Evolutionary conservation across 1,140 invertebrate species (phyloP), one percentile per base, ranked within the genome.

Genomic region (Caenorhabditis elegans): DNA sequence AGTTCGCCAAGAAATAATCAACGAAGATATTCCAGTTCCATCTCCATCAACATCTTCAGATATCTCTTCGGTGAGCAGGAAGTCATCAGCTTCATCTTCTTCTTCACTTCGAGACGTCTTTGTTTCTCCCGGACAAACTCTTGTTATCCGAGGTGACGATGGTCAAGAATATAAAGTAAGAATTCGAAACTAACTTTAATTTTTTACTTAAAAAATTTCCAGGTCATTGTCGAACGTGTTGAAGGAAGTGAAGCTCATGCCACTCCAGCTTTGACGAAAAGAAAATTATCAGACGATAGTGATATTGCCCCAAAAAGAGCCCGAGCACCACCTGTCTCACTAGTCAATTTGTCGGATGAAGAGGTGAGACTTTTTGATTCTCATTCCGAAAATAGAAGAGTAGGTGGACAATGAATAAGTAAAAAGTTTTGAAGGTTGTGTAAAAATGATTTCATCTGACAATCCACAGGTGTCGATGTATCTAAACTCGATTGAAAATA

Each of bases 311-410:
- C 65, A 11, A 81, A 81, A 48, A 17, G 28, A 46, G 24, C 65
- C 1, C 80, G 80, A 15, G 65, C 80, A 17, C 28, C 75, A 8
- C 53, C 53, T 39, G 80, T 81, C n/a, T 81, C 65, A 5, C 70
- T 81, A 17, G 80, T 77, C n/a, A 81, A 70, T 28, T 70, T 81
- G 80, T 76, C 80, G 6, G 80, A 81, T 43, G 65, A 76, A 17
- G 80, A 81, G 34, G 60, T 70, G 22, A 39, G 60, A 70, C 15
- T 22, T 70, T 70, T 10, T 19, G 60, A 13, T 8, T 43, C 15
- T 15, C 6, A 43, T 5, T 43, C n/a, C n/a, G 39, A n/a, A 28
- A 26, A 22, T 19, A 17, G 60, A 43, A n/a, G 3, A 6, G 28
- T 4, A 60, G 31, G 13, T 34, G 49, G 24, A 8, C 53, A 17